Evolutionary conservation across 1,140 invertebrate species (phyloP).

Genomic region (Macrobrachium rosenbergii): DNA sequence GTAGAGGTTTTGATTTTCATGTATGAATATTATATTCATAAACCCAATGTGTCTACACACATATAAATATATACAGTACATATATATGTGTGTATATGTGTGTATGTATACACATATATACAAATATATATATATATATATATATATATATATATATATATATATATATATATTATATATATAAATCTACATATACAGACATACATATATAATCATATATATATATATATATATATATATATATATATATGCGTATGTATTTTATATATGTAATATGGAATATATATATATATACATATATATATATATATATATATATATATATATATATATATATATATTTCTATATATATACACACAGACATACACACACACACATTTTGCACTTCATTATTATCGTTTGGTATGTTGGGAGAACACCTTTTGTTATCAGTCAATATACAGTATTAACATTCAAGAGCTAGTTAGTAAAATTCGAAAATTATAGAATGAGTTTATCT

Average conservation of each 20-base stretch:
- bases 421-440: too few relatives aligned
- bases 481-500: too few relatives aligned
- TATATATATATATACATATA: conserved; percentile 11
- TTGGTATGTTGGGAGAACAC: too few relatives aligned
- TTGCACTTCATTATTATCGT: background rate
- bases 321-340: conserved; percentile 23
- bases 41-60: background rate
- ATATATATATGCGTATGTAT: background rate
- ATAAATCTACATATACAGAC: too few relatives aligned
- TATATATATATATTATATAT: too few relatives aligned
- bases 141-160: background rate
- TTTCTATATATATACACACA: background rate
- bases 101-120: background rate
- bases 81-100: conserved; percentile 2
- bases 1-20: too few relatives aligned
- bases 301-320: conserved; percentile 24
- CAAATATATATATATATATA: background rate
- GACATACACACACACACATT: background rate
- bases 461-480: too few relatives aligned
- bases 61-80: background rate
- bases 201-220: too few relatives aligned
- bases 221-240: background rate
- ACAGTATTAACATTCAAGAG: background rate
- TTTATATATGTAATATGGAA: too few relatives aligned
- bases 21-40: too few relatives aligned